phyloP scores from a whole-genome alignment of 37 sponge, comb jelly and placozoan species.

The Geodia barretti region DNA sequence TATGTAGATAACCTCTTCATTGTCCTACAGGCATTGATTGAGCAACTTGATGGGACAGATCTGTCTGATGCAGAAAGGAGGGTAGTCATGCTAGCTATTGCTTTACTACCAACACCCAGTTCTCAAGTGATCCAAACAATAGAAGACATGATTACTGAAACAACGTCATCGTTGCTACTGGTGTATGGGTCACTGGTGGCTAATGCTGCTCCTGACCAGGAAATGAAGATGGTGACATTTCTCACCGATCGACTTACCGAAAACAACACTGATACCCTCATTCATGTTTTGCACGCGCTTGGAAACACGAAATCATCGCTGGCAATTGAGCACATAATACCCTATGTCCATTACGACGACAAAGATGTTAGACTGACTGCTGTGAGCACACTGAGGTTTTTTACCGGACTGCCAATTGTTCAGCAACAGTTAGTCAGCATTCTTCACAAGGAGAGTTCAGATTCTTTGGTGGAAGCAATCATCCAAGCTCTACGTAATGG shows the following conservation, averaged over 20 bases:
- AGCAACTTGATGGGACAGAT: no score
- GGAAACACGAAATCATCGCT: slow-evolving; percentile 45
- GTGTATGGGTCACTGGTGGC: slow-evolving; percentile 32
- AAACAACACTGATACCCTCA: slow-evolving; percentile 8
- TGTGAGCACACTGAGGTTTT: slow-evolving; percentile 26
- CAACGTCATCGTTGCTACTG: slow-evolving; percentile 27
- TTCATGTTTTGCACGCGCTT: slow-evolving; percentile 43
- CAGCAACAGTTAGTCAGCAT: slow-evolving; percentile 10
- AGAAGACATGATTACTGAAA: no score
- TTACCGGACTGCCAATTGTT: not conserved
- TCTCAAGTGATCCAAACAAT: no score
- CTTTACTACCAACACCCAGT: no score
- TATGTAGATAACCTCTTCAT: no score
- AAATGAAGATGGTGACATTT: slow-evolving; percentile 16
- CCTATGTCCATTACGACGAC: slow-evolving; percentile 28
- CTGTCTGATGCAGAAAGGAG: no score
- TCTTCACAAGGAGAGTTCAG: not conserved
- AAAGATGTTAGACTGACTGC: slow-evolving; percentile 43
- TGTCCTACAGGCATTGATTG: no score
- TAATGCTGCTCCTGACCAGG: not conserved
- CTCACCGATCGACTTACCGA: slow-evolving; percentile 25
- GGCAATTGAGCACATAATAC: slow-evolving; percentile 11
- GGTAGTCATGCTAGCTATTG: no score
- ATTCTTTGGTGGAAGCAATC: slow-evolving; percentile 9
- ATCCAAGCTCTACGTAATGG: not conserved